Evolutionary conservation across 2,888 invertebrate genomes (phyloP), one percentile per base, ranked within the genome.

Genomic region (Carterocephalus palaemon): DNA sequence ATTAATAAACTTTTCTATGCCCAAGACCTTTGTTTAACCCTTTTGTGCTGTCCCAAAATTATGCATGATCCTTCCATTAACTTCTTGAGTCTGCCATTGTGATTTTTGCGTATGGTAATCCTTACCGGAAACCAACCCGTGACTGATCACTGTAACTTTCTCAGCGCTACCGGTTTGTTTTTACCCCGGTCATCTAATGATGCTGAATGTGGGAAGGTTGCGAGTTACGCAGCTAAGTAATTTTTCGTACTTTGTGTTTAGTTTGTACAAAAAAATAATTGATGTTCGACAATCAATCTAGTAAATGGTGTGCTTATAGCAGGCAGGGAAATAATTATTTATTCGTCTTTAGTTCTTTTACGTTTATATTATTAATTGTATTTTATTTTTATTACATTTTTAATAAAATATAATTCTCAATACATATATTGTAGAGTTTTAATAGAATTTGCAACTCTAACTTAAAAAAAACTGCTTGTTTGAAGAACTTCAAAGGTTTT

Each of bases 21-120:
- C 28, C 49, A 59, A 56, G 62, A 66, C 67, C 68, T 73, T 85
- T 85, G 83, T 84, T 75, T 85, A 79, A 75, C 73, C 79, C 83
- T 71, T 71, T 82, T 77, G 76, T 76, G 62, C 49, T 50, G 48
- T 48, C 50, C 59, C 60, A 59, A 70, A 77, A 78, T 81, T 83
- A 79, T 80, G 65, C 77, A 74, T 64, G 72, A 70, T 60, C 60
- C 62, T 68, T 69, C 70, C 77, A 82, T 83, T 82, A 83, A 79
- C 70, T 78, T 70, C 75, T 77, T 72, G 65, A 69, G 70, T 57
- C 57, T 48, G 54, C 67, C 65, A 73, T 84, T 84, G 85, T 85
- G 63, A 79, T 75, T 75, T 81, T 76, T 70, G 76, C 75, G 64
- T 80, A 80, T 80, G 81, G 69, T 74, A 82, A 83, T 83, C 64